These are phyloP conservation scores for Stenopsyche tienmushanensis DNA, from an alignment of 1,140 invertebrate genomes.

Conservation along the genomic window DNA sequence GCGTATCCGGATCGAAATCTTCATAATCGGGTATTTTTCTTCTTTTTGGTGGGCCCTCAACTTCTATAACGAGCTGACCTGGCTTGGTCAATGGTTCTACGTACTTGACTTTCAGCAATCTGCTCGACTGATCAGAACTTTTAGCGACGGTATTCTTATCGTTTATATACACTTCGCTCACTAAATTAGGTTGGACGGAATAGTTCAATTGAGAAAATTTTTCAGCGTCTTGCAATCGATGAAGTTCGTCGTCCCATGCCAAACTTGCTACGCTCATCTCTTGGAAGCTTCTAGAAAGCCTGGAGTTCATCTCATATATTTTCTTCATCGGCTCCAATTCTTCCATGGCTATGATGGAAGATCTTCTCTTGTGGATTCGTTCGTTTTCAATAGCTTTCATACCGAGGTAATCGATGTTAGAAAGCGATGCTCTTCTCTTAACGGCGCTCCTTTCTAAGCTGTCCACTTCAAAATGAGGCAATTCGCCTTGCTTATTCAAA, in stretches of 20 bases:
- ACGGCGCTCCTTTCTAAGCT: constrained; percentile 67
- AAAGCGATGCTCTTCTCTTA: constrained; percentile 45
- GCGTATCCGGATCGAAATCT: constrained; percentile 78
- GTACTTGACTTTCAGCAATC: constrained; percentile 55
- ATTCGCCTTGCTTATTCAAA: neutral
- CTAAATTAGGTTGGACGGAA: constrained; percentile 26
- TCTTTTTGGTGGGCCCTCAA: constrained; percentile 63
- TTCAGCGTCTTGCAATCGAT: constrained; percentile 14
- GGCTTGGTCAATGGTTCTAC: constrained; percentile 60
- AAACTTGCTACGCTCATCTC: constrained; percentile 30
- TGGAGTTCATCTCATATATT: constrained; percentile 40
- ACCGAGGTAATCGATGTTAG: constrained; percentile 31
- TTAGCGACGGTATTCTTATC: constrained; percentile 30
- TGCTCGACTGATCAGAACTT: constrained; percentile 28
- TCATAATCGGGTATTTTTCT: constrained; percentile 53
- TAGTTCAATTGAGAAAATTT: constrained; percentile 19
- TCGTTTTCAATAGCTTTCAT: constrained; percentile 19
- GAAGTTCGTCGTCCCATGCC: constrained; percentile 16
- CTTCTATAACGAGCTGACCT: constrained; percentile 71
- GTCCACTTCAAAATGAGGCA: constrained; percentile 70
- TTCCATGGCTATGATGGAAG: constrained; percentile 40
- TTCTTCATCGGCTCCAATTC: constrained; percentile 41
- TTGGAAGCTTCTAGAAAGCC: constrained; percentile 39
- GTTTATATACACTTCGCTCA: constrained; percentile 40
- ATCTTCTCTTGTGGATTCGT: constrained; percentile 30